Evolutionary conservation across 2,888 invertebrate species (phyloP).

Genomic region (Phrixothrix hirtus): DNA sequence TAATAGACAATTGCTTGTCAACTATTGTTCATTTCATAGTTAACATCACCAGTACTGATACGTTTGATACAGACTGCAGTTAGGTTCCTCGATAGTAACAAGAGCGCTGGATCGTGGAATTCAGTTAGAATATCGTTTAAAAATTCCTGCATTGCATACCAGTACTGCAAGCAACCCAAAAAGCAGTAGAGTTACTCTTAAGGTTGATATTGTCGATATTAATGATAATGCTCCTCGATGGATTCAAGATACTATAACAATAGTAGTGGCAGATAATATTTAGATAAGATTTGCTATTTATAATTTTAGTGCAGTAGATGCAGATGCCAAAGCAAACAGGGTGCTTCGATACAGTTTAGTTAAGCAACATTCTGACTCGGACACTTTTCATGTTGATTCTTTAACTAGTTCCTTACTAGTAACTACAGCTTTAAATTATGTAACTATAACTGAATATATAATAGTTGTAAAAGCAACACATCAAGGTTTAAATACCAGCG

Average conservation of each 20-base stretch:
- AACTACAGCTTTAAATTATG: constrained; percentile 75
- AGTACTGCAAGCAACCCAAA: constrained; percentile 89
- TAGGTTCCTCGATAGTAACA: constrained; percentile 86
- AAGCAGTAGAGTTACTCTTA: constrained; percentile 87
- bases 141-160: constrained; percentile 88
- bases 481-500: constrained; percentile 71
- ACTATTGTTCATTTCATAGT: no score
- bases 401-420: constrained; percentile 83
- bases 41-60: no score
- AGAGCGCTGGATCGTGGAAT: constrained; percentile 85
- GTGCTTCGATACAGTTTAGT: constrained; percentile 77
- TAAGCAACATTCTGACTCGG: constrained; percentile 66
- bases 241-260: constrained; percentile 79
- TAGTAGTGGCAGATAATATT: constrained; percentile 75
- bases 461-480: constrained; percentile 83
- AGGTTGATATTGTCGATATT: constrained; percentile 84
- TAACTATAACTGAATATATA: constrained; percentile 75
- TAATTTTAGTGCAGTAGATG: constrained; percentile 86
- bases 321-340: constrained; percentile 76
- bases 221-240: constrained; percentile 92
- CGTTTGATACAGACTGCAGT: constrained; percentile 87
- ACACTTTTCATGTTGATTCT: constrained; percentile 75
- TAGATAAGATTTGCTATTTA: constrained; percentile 74
- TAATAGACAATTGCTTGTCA: no score
- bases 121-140: constrained; percentile 82